Conservation (phyloP, 2,888 invertebrate genomes). For the Drosophila pseudotalamancana region DNA sequence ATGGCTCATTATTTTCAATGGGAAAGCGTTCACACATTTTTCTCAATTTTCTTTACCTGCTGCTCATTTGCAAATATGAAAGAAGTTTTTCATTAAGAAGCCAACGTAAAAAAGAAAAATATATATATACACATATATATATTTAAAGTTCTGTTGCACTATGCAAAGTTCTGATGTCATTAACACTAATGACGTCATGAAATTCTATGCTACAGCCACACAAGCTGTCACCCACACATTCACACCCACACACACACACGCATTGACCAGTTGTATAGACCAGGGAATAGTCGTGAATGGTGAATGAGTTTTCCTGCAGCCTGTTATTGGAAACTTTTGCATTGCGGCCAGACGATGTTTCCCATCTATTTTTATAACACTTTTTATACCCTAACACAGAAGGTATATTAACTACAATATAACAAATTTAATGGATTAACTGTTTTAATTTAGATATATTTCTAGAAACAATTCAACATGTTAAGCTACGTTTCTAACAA, state of each 20-base stretch:
- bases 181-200: conserved; percentile 79
- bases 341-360: conserved; percentile 41
- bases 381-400: not conserved
- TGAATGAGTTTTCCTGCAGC: conserved; percentile 45
- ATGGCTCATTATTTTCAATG: conserved; percentile 76
- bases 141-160: conserved; percentile 66
- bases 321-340: conserved; percentile 59
- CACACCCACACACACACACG: not conserved
- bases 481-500: too few species aligned
- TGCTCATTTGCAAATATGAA: conserved; percentile 68
- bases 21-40: conserved; percentile 40
- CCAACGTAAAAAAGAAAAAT: conserved; percentile 45
- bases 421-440: not conserved
- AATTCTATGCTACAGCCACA: conserved; percentile 62
- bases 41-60: conserved; percentile 22
- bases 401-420: not conserved
- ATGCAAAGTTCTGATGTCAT: conserved; percentile 70
- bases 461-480: too few species aligned
- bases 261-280: not conserved
- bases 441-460: too few species aligned
- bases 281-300: conserved; percentile 41
- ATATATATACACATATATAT: too few species aligned
- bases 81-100: conserved; percentile 77
- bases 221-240: conserved; percentile 27
- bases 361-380: conserved; percentile 44